Base-by-base conservation (phyloP, 1,140 invertebrate genomes). In the Calephelis nemesis region DNA sequence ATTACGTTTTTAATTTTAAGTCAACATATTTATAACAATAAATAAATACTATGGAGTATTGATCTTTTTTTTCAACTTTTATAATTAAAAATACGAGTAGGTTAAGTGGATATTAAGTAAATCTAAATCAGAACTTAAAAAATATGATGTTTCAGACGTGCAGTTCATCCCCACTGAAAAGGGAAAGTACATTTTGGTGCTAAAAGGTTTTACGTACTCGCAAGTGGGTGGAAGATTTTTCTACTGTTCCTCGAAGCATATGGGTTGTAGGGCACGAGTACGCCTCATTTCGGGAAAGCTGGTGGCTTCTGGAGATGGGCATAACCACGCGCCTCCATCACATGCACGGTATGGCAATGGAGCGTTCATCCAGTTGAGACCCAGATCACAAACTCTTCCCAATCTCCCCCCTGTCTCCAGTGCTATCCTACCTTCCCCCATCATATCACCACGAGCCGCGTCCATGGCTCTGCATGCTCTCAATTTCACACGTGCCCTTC, bases 151-250 rank as follows among this genome's bases (percentile, higher is more conserved):
- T 89, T 49, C 86, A 90, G 88, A 91, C 73, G 84, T 91, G 65
- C 88, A 90, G 77, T 91, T 91, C 64, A 91, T 91, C 52, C 88
- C 88, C 39, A 91, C 88, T 75, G 88, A 91, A 70, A 91, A 90
- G 65, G 88, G 88, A 7, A 91, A 91, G 63, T 88, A 88, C 72
- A 91, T 91, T 63, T 71, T 91, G 69, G 89, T 91, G 71, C 76
- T 91, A 60, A 81, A 84, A 66, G 89, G 89, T 42, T 91, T 82
- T 68, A 91, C 89, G 13, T 91, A 90, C 68, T 91, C 89, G 12
- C 89, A 91, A 81, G 89, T 91, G 0, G 89, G 89, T 0, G 89
- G 87, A 19, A 75, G 89, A 47, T 91, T 90, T 65, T 91, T 90
- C 79, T 91, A 91, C 74, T 91, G 89, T 63, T 90, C 87, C 6